These are phyloP conservation scores for Lepidurus apus DNA, from an alignment of 1,140 invertebrate species.

Conservation along the genomic window DNA sequence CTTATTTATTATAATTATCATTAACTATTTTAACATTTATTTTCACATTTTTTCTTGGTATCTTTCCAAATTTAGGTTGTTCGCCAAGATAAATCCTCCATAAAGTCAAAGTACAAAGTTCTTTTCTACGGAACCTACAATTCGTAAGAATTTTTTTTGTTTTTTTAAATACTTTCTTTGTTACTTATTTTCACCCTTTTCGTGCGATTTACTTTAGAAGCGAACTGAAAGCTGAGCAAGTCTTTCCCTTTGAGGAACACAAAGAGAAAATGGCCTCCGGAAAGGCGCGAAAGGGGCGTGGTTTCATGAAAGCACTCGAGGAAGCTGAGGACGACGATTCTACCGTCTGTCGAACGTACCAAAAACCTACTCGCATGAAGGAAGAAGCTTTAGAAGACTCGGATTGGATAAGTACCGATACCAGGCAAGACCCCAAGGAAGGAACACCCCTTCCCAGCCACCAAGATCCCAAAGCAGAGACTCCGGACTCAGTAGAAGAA, in stretches of 20 bases:
- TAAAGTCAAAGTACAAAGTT: slow-evolving; percentile 71
- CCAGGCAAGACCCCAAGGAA: background rate
- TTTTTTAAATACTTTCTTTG: background rate
- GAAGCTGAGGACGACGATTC: background rate
- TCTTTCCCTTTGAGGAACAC: slow-evolving; percentile 54
- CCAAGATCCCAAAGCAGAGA: background rate
- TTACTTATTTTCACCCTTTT: background rate
- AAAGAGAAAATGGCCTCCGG: slow-evolving; percentile 59
- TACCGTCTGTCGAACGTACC: background rate
- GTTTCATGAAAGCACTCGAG: background rate
- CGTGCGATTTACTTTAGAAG: slow-evolving; percentile 43
- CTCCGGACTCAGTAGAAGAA: background rate
- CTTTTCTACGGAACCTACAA: slow-evolving; percentile 92
- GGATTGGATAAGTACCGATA: background rate
- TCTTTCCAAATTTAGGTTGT: slow-evolving; percentile 49
- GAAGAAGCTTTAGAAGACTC: background rate
- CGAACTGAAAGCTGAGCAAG: slow-evolving; percentile 48
- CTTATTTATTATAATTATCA: no score
- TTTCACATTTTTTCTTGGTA: background rate
- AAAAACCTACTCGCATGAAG: background rate
- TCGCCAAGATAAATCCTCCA: slow-evolving; percentile 36
- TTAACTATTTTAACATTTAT: background rate
- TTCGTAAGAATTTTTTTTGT: slow-evolving; percentile 60
- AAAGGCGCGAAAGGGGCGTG: slow-evolving; percentile 49
- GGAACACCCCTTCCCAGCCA: background rate